A percentile compares a stretch with the other conserved stretches of the same genome.
Evolutionary conservation across 2,797 vertebrate species (phyloP).

Genomic region (Ibycter americanus): DNA sequence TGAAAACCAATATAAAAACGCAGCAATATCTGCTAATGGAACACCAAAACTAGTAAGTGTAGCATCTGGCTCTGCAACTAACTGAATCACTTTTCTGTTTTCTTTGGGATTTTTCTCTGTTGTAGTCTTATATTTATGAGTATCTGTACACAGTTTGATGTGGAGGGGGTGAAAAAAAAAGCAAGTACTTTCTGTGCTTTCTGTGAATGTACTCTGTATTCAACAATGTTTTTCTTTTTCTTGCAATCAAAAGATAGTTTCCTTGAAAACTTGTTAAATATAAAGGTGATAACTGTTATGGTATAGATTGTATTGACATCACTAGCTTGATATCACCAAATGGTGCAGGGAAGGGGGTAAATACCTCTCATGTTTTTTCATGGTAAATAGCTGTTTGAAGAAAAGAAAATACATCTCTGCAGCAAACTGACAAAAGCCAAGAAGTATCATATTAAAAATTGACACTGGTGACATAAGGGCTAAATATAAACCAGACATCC

Average conservation of each 20-base stretch:
- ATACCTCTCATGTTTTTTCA: background rate
- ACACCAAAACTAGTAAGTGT: background rate
- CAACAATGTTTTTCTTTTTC: background rate
- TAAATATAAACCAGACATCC: slow-evolving; percentile 12
- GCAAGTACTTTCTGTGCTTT: background rate
- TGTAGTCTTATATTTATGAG: background rate
- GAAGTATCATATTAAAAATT: slow-evolving; percentile 41
- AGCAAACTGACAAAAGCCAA: slow-evolving; percentile 39
- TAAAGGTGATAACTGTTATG: background rate
- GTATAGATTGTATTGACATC: background rate
- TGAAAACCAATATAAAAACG: background rate
- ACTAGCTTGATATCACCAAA: background rate
- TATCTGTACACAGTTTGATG: background rate
- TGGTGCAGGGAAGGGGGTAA: background rate
- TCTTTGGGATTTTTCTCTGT: background rate
- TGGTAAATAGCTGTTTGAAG: background rate
- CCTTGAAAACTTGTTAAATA: background rate
- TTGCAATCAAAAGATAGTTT: background rate
- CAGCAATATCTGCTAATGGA: background rate
- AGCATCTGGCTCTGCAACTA: background rate
- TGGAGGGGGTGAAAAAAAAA: fast-evolving
- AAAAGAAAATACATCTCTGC: background rate
- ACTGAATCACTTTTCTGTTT: background rate
- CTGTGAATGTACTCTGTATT: background rate
- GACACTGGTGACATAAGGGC: background rate